These are phyloP conservation scores for Ptilonorhynchus violaceus DNA, from an alignment of 2,113 vertebrate genomes.

Conservation along the genomic window DNA sequence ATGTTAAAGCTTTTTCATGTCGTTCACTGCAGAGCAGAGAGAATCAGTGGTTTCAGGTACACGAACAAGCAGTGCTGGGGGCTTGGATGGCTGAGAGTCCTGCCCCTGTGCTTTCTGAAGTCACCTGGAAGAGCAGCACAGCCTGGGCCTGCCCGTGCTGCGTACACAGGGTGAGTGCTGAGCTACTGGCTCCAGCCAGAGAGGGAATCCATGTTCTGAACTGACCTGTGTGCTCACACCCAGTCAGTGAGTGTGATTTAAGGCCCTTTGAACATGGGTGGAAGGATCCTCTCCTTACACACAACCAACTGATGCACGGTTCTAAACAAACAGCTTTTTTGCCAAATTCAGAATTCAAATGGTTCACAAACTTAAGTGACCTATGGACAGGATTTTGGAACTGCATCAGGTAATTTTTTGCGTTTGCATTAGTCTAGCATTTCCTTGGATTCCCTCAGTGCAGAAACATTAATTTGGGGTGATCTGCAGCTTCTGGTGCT, in stretches of 20 bases:
- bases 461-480: neutral
- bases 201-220: fast-evolving
- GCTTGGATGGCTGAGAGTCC: neutral
- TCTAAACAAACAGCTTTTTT: neutral
- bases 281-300: neutral
- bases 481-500: neutral
- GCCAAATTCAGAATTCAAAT: neutral
- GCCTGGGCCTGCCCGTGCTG: neutral
- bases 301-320: fast-evolving
- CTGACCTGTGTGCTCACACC: neutral
- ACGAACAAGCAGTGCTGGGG: neutral
- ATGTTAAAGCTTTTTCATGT: neutral
- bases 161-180: fast-evolving
- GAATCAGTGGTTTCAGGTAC: fast-evolving
- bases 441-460: neutral
- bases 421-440: neutral
- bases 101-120: neutral
- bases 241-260: fast-evolving
- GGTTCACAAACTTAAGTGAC: neutral
- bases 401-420: neutral
- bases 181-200: neutral
- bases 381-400: neutral
- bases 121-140: neutral
- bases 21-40: neutral
- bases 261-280: neutral